These are phyloP conservation scores for Chydorus sphaericus DNA, from an alignment of 2,888 invertebrate genomes.

Conservation along the genomic window DNA sequence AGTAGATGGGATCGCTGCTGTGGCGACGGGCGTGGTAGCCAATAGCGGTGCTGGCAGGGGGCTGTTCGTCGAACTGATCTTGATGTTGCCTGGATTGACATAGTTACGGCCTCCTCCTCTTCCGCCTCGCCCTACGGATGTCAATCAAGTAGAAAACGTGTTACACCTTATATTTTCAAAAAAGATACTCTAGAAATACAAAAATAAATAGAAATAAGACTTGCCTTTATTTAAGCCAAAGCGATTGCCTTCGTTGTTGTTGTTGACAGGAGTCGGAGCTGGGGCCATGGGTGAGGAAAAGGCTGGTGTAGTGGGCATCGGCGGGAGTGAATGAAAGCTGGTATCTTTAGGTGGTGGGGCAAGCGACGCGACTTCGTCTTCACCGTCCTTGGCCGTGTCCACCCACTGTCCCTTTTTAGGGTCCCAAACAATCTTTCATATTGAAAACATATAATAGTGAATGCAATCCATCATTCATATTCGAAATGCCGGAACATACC, in stretches of 20 bases:
- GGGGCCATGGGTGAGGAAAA: slow-evolving; percentile 7
- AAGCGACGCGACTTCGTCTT: slow-evolving; percentile 36
- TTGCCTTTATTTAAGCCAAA: neutral
- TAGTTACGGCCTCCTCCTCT: neutral
- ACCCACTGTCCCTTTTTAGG: slow-evolving; percentile 70
- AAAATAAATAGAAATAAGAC: neutral
- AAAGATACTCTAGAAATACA: no score
- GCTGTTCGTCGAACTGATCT: neutral
- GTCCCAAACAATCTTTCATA: slow-evolving; percentile 81
- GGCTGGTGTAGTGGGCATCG: slow-evolving; percentile 12
- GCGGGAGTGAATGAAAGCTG: neutral
- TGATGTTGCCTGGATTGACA: slow-evolving; percentile 1
- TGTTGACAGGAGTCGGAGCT: slow-evolving; percentile 18
- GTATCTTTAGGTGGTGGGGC: slow-evolving; percentile 56
- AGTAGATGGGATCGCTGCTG: neutral
- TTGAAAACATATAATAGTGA: slow-evolving; percentile 7
- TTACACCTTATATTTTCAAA: no score
- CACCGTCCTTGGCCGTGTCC: slow-evolving; percentile 58
- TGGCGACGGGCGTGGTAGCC: neutral
- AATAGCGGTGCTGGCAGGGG: neutral
- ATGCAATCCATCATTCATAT: no score
- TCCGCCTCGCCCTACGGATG: neutral
- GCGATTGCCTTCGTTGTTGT: slow-evolving; percentile 28
- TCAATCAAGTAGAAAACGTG: neutral
- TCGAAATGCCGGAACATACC: no score